Evolutionary conservation across 2,113 vertebrate species (phyloP).

Genomic region (Cyanoramphus novaezelandiae): DNA sequence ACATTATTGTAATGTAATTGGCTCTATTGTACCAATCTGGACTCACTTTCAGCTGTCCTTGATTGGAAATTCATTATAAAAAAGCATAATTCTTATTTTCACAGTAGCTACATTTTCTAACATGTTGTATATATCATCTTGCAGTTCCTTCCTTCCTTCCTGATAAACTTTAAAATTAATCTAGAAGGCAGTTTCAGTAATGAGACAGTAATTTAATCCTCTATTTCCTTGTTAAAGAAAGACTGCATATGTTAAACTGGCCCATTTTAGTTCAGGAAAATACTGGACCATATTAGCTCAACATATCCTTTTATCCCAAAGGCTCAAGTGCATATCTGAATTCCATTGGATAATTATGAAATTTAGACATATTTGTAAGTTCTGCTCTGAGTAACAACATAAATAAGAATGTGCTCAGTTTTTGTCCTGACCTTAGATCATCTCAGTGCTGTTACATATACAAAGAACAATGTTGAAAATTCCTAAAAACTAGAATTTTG

Average conservation of each 20-base stretch:
- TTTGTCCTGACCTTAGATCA: not conserved
- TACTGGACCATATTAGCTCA: not conserved
- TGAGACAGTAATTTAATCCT: not conserved
- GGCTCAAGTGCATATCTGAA: not conserved
- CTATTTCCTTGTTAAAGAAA: not conserved
- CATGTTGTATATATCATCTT: not conserved
- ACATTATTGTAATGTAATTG: not conserved
- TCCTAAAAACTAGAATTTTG: not conserved
- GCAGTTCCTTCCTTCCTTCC: not conserved
- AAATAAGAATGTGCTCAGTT: not conserved
- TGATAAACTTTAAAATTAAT: not conserved
- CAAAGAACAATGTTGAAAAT: not conserved
- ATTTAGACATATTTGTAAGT: not conserved
- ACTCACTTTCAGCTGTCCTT: not conserved
- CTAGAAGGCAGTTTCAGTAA: not conserved
- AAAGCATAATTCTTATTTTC: not conserved
- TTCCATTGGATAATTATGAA: not conserved
- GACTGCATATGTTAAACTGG: not conserved
- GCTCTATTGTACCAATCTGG: not conserved
- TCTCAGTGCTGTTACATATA: not conserved
- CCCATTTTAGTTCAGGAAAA: not conserved
- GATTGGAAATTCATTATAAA: not conserved
- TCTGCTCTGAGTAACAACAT: not conserved
- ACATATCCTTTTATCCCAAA: not conserved
- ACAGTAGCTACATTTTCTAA: not conserved